Base-by-base conservation (phyloP, 2,888 invertebrate species). In the Polydrusus cervinus region DNA sequence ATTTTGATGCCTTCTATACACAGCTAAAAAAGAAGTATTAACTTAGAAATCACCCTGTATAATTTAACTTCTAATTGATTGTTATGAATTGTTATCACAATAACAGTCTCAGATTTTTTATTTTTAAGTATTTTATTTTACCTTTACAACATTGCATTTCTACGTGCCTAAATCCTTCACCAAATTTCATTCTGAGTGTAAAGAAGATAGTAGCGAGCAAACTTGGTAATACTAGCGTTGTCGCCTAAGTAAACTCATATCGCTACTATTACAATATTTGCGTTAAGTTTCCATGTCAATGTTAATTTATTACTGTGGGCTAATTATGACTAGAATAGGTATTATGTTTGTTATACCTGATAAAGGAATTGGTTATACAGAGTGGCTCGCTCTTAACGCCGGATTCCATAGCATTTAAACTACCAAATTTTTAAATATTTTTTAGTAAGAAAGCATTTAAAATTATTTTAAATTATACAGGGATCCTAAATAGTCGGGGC, bases 211-310 rank as follows among this genome's bases (percentile, higher is more conserved):
- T 61, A 34, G 18, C 40, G 20, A 43, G 40, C 40, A 40, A 61
- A 61, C 40, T 43, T 61, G 16, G n/a, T 40, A 61, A 61, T 43
- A 61, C 61, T 43, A 18, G 40, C 61, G 43, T 43, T 20, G 13
- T 43, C 40, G 40, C 61, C 61, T 61, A 40, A 61, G 61, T 43
- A 61, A 61, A 61, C 61, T 61, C 10, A 61, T 61, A 61, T 61
- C 61, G 18, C 20, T 51, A 9, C 10, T 61, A 43, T 34, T 43
- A 61, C 61, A 61, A 61, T 61, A 61, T 43, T 61, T 61, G 61
- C 40, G 3, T 38, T 43, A 20, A 61, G 61, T 61, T 61, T 43
- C 51, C 61, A 16, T 61, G 40, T 38, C 61, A 40, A 40, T 38
- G 61, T 61, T 61, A 61, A 61, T 61, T 61, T 61, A 61, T 61